phyloP scores from a whole-genome alignment of 2,113 vertebrate species.

The Thinocorus orbignyianus region DNA sequence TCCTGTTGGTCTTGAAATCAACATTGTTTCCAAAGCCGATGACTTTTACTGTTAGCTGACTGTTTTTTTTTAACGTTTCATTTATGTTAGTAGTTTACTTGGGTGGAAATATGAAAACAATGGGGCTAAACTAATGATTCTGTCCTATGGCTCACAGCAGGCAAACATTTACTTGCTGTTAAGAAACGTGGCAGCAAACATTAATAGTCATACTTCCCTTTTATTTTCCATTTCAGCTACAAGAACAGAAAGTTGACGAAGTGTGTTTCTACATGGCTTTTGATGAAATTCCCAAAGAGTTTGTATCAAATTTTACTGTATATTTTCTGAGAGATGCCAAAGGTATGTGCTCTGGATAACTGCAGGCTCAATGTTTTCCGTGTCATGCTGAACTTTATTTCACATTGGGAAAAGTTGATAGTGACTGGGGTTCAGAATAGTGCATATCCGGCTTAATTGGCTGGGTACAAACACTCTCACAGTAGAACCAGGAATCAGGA shows the following conservation, averaged over 20 bases:
- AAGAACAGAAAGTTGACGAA: constrained; percentile 66
- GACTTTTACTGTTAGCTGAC: neutral
- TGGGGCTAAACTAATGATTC: neutral
- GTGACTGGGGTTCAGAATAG: neutral
- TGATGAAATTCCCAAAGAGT: constrained; percentile 74
- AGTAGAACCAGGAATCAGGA: neutral
- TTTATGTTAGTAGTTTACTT: neutral
- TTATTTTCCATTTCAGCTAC: constrained; percentile 67
- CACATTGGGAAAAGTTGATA: neutral
- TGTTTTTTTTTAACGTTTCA: neutral
- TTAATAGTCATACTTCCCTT: neutral
- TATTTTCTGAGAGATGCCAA: constrained; percentile 85
- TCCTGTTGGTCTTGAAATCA: neutral
- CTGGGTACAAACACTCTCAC: neutral
- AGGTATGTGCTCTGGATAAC: constrained; percentile 70
- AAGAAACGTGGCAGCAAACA: neutral
- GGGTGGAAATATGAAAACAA: neutral
- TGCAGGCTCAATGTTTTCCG: neutral
- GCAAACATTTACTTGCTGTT: neutral
- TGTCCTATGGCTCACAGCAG: neutral
- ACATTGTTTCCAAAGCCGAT: neutral
- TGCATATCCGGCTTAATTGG: neutral
- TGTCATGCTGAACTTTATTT: neutral
- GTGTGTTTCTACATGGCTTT: constrained; percentile 73
- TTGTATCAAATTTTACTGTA: constrained; percentile 73